Evolutionary conservation across 2,113 vertebrate genomes (phyloP).

Genomic region (Varanus komodoensis): DNA sequence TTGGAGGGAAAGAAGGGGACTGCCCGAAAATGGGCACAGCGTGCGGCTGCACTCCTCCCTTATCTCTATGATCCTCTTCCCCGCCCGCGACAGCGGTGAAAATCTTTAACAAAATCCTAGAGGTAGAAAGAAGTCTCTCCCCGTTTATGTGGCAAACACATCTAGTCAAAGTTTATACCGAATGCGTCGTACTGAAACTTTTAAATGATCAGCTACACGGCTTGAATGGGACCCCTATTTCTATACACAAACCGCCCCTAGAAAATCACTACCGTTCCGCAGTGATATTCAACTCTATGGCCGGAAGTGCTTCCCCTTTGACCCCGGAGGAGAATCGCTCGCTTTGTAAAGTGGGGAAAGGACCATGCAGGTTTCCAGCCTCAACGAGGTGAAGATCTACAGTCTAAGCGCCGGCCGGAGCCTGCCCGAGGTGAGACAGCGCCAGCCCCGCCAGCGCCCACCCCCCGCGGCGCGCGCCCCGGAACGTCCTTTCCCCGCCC

Average conservation of each 20-base stretch:
- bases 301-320: not conserved
- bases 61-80: not conserved
- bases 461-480: accelerated
- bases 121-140: not conserved
- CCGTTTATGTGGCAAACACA: not conserved
- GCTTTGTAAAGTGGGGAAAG: accelerated
- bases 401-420: slow-evolving; percentile 96
- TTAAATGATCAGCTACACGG: too few relatives aligned
- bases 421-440: slow-evolving; percentile 90
- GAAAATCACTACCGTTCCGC: too few relatives aligned
- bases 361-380: slow-evolving; percentile 93
- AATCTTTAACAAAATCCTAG: not conserved
- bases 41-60: not conserved
- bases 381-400: slow-evolving; percentile 97
- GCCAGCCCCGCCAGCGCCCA: not conserved
- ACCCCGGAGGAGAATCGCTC: slow-evolving; percentile 18
- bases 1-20: not conserved
- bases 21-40: not conserved
- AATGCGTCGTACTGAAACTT: too few relatives aligned
- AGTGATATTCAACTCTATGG: not conserved
- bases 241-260: too few relatives aligned
- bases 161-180: too few relatives aligned
- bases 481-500: not conserved
- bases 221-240: too few relatives aligned
- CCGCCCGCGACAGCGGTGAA: too few relatives aligned